Evolutionary conservation across 2,888 invertebrate genomes (phyloP), one percentile per base, ranked within the genome.

Genomic region (Drosophila lacicola): DNA sequence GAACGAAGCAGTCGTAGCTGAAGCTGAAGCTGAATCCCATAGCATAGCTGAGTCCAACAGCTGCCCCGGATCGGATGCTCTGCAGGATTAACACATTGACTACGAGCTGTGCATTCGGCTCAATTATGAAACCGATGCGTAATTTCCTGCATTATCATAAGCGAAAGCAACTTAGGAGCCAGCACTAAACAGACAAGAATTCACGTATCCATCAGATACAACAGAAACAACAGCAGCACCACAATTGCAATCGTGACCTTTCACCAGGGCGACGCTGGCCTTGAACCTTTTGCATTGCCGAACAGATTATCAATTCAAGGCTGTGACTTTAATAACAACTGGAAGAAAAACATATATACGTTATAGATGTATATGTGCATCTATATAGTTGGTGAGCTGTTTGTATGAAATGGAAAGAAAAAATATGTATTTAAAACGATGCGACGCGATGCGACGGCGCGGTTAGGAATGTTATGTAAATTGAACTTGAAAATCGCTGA

Each of bases 381-480:
- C 9, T 14, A 14, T 39, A 36, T 13, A 13, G 39, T n/a, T 25
- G n/a, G 25, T 6, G 21, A 60, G 58, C 13, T 42, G 25, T 42
- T 60, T 39, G 74, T 50, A 44, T 54, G 21, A 62, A 50, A 45
- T 62, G 47, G 41, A 68, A 66, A 61, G 36, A 49, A 56, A 47
- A 33, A 58, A 21, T 14, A 21, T 25, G 37, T 50, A 21, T 33
- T 29, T 42, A n/a, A 58, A 65, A 51, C 29, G 25, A 8, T 8
- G 53, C 62, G 61, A 42, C 69, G 62, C 50, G 45, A 47, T 47
- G 73, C 70, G 61, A 73, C 66, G 80, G 54, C 71, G 56, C 71
- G 83, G 80, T 58, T 75, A 86, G 87, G 82, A 82, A 82, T 88
- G 86, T 88, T 82, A 85, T 88, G 82, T 87, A 89, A 89, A 78